Percentiles rank a stretch among this genome's conserved stretches.
phyloP scores from a whole-genome alignment of 2,113 vertebrate species.

The human region GRCh38 chr4:106265001-106265500 shows the following conservation, averaged over 20 bases:
- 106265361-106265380: too few relatives aligned
- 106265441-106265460: not conserved
- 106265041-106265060: not conserved
- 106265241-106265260: too few relatives aligned
- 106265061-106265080: not conserved
- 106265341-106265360: too few relatives aligned
- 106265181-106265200: not conserved
- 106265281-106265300: too few relatives aligned
- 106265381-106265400: too few relatives aligned
- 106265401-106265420: too few relatives aligned
- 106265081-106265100: not conserved
- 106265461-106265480: not conserved
- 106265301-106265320: too few relatives aligned
- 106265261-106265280: too few relatives aligned
- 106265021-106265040: not conserved
- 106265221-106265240: not conserved
- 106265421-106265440: too few relatives aligned
- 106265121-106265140: constrained; percentile 3
- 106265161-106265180: not conserved
- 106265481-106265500: not conserved
- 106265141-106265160: not conserved
- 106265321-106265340: too few relatives aligned
- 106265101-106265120: not conserved
- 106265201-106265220: not conserved
- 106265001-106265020: not conserved